Conservation (phyloP, 2,888 invertebrate genomes). For the Alloscopus bannaensis region DNA sequence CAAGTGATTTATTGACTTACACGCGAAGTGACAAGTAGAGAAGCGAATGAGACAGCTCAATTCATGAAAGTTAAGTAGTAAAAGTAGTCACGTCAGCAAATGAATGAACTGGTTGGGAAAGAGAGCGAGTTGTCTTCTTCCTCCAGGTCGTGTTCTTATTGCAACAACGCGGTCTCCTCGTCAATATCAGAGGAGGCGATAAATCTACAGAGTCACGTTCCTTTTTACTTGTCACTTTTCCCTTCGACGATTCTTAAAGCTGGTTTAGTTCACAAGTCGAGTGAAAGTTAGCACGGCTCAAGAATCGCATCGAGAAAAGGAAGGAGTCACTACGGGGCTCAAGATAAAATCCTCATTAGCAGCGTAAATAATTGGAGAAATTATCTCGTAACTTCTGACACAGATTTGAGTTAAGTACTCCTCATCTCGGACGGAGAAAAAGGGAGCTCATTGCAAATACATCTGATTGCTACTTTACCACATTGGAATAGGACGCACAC, state of each 20-base stretch:
- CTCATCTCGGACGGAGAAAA: not conserved
- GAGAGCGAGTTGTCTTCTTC: slow-evolving; percentile 11
- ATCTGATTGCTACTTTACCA: not conserved
- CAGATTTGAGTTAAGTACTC: slow-evolving; percentile 36
- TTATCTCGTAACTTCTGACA: slow-evolving; percentile 56
- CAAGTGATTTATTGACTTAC: slow-evolving; percentile 60
- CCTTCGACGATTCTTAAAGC: slow-evolving; percentile 24
- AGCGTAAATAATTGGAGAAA: slow-evolving; percentile 54
- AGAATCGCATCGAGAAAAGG: slow-evolving; percentile 25
- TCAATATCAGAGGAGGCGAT: slow-evolving; percentile 47
- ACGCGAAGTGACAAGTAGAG: slow-evolving; percentile 45
- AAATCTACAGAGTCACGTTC: slow-evolving; percentile 46
- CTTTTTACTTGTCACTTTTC: not conserved
- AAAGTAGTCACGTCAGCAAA: slow-evolving; percentile 44
- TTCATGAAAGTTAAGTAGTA: slow-evolving; percentile 21
- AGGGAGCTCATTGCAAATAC: not conserved
- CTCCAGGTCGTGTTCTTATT: slow-evolving; percentile 17
- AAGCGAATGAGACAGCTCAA: slow-evolving; percentile 36
- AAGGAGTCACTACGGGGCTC: slow-evolving; percentile 22
- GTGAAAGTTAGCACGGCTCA: not conserved
- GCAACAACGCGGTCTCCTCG: slow-evolving; percentile 9
- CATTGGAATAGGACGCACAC: not conserved
- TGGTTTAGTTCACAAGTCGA: not conserved
- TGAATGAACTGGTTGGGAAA: slow-evolving; percentile 33
- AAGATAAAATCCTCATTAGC: slow-evolving; percentile 61